Percentiles rank a stretch among this genome's conserved stretches.
Conservation (phyloP, 2,888 invertebrate species). For the Drosophila helvetica region DNA sequence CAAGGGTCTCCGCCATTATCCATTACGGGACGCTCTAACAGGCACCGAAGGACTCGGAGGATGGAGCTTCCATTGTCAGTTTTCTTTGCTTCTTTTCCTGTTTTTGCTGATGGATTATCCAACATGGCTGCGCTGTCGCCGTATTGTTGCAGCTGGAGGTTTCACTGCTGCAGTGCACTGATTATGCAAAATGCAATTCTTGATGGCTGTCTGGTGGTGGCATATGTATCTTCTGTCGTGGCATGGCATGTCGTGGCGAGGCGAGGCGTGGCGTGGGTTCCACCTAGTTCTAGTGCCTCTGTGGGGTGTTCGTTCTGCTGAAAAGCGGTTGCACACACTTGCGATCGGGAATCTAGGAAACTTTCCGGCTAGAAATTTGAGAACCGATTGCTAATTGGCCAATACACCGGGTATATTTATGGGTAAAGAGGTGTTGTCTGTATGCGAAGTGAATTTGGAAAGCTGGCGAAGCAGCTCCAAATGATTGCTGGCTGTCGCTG, state of each 20-base stretch:
- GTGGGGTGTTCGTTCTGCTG: conserved; percentile 12
- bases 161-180: conserved; percentile 24
- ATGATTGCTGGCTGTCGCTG: conserved; percentile 9
- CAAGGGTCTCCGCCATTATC: conserved; percentile 15
- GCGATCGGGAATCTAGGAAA: conserved; percentile 10
- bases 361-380: conserved; percentile 38
- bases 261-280: conserved; percentile 3
- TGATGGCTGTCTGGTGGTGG: conserved; percentile 13
- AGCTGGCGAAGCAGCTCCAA: conserved; percentile 13
- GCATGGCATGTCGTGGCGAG: conserved; percentile 20
- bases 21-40: conserved; percentile 44
- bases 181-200: conserved; percentile 35
- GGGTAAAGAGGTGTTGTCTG: conserved; percentile 4
- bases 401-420: conserved; percentile 12
- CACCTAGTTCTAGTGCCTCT: background rate
- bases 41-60: conserved; percentile 6
- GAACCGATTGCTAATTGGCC: conserved; percentile 43
- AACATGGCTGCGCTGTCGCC: conserved; percentile 27
- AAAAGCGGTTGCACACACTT: conserved; percentile 10
- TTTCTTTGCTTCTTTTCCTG: background rate
- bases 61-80: background rate
- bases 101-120: conserved; percentile 24
- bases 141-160: conserved; percentile 35
- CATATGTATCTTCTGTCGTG: background rate
- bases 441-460: conserved; percentile 13